Evolutionary conservation across 2,888 invertebrate genomes (phyloP), one percentile per base, ranked within the genome.

Genomic region (Drosophila ezoana): DNA sequence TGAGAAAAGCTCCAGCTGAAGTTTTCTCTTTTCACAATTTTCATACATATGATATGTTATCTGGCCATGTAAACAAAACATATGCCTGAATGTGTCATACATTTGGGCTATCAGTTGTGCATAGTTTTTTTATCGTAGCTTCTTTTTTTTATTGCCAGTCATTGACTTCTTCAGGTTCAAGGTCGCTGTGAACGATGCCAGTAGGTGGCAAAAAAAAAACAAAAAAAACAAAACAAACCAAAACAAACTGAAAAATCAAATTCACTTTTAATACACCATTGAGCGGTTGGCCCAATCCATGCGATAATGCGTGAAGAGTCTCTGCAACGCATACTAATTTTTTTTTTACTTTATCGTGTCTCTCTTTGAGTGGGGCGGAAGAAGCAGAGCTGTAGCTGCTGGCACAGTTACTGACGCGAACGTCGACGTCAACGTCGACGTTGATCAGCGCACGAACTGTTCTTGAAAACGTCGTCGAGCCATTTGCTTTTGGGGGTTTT

Each of bases 121-220:
- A 66, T 35, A 44, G 44, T 35, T 49, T 60, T 57, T n/a, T 48
- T 64, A 62, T 64, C 56, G 47, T 33, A 57, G n/a, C 37, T 47
- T 40, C 35, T 56, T 57, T 9, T 44, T 69, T 67, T 59, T 60
- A 70, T 52, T 53, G 56, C 33, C 64, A 80, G 81, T 84, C 79
- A 81, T 87, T 84, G 87, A 89, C 85, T 87, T 69, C 35, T 66
- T 86, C 85, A 86, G 81, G 85, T 89, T 86, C 85, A 86, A 86
- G 85, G 85, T 77, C 89, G 69, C 28, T 9, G 14, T 20, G 8
- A 79, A 76, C 63, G 52, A 62, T 72, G 73, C 45, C 79, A 79
- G 56, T 79, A 68, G 79, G 67, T 72, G 72, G 20, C 37, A 11
- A 13, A 57, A 38, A 44, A 35, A 20, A 16, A 4, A 20, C 11